Evolutionary conservation across 2,113 vertebrate genomes (phyloP), one percentile per base, ranked within the genome.

Genomic region (Callospermophilus lateralis): DNA sequence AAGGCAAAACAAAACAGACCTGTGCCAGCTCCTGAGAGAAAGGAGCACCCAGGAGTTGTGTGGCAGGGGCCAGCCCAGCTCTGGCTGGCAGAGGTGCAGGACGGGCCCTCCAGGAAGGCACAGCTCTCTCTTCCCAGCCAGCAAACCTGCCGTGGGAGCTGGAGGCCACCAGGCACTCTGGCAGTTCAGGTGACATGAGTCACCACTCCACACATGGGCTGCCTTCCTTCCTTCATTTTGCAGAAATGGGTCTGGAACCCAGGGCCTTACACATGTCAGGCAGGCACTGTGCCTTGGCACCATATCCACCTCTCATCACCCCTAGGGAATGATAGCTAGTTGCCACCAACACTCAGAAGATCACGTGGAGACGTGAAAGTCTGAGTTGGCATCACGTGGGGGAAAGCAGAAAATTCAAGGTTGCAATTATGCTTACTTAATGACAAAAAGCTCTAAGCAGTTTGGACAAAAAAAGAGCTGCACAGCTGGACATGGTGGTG

Each of bases 11-110:
- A 45, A 79, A 39, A 58, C 17, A 34, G 51, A 34, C 30, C 10
- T 15, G 19, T 12, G 26, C 13, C 1, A 11, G 9, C 48, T 0
- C 4, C 19, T 3, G 13, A 19, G 28, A 90, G 63, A 61, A 65
- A 61, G 30, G 9, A 68, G 4, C 28, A n/a, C 63, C 26, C 6
- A 4, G 6, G 2, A 16, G 32, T 11, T 20, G 3, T 8, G 28
- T 17, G 30, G 37, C 34, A 24, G 3, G 3, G 6, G 17, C n/a
- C 39, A 48, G 28, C n/a, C 67, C 67, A 20, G 32, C 6, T 13
- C 10, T 3, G 0, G 51, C 48, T 10, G 58, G 70, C 0, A 4
- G 1, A 1, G 19, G 2, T 51, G 30, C 72, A 6, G 0, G 30
- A 73, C 9, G 4, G 1, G 39, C 19, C 9, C 58, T 30, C 17